Percentiles rank a stretch among this genome's conserved stretches.
Evolutionary conservation across 2,113 vertebrate genomes (phyloP).

Genomic region (Ailuropoda melanoleuca): DNA sequence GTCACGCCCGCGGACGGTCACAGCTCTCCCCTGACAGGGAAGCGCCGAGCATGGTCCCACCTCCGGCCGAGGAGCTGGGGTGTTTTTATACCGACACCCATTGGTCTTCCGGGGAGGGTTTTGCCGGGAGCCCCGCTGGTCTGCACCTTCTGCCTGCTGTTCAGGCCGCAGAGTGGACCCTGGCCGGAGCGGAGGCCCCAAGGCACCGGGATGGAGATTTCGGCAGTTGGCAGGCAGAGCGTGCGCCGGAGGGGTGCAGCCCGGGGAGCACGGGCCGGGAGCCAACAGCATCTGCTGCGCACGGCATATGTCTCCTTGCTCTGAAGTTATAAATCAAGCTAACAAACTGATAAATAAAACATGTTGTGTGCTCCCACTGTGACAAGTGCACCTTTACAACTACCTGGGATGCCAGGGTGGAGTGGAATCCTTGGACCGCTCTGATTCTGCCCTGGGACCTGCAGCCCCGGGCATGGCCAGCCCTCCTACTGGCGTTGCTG

Average conservation of each 20-base stretch:
- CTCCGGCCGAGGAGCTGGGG: background rate
- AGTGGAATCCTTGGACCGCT: background rate
- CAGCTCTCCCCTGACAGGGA: fast-evolving
- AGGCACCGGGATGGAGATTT: background rate
- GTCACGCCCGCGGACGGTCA: fast-evolving
- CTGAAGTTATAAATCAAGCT: background rate
- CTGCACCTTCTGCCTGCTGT: background rate
- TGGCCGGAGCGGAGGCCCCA: fast-evolving
- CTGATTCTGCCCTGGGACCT: background rate
- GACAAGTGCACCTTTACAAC: fast-evolving
- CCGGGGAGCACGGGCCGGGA: fast-evolving
- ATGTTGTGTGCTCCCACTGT: background rate
- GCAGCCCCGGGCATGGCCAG: fast-evolving
- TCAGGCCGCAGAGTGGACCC: background rate
- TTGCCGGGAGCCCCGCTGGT: fast-evolving
- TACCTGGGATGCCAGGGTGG: background rate
- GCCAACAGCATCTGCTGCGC: background rate
- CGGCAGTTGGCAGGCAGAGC: fast-evolving
- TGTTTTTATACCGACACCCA: fast-evolving
- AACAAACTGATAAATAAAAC: background rate
- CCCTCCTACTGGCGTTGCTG: fast-evolving
- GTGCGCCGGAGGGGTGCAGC: fast-evolving
- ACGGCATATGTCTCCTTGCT: fast-evolving
- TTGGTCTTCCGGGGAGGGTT: fast-evolving
- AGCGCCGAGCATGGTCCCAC: fast-evolving